Base-by-base conservation (phyloP, 2,888 invertebrate species). In the Arge pagana region DNA sequence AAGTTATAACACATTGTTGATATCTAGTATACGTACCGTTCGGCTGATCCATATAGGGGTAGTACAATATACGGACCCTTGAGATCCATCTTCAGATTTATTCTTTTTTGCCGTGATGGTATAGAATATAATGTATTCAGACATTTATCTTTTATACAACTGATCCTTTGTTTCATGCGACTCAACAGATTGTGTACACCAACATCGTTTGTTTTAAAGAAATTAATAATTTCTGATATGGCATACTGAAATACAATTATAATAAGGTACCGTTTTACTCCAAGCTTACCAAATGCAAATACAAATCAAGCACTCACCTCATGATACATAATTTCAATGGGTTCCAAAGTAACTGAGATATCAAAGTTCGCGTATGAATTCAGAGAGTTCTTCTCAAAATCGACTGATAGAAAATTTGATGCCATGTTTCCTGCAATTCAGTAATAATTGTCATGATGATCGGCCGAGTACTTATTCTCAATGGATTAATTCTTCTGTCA, bases 21-120 rank as follows among this genome's bases (percentile, higher is more conserved):
- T 35, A 39, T 19, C 18, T 16, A 16, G 23, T 31, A 7, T 16
- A 72, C 77, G 70, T 74, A 88, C 88, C 84, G 85, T 62, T 83
- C 80, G 51, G 84, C 76, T 30, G 86, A 85, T 13, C 89, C 90
- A 61, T 84, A 81, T 67, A 91, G 89, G 0, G 90, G 90, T 51
- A 92, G 76, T 4, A 91, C 83, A 7, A 91, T 68, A 64, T 89
- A 88, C 0, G 90, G 90, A 5, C 88, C 85, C 70, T 86, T 87
- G 42, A 91, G 76, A 62, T 90, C 88, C 53, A 90, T 79, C 62
- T 85, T 87, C n/a, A 91, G 72, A 59, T 85, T 83, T 63, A 88
- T 80, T 58, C 85, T 81, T 76, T 84, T 83, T 58, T 81, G 80
- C 63, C 83, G 76, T 16, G 79, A 77, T 61, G 80, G 80, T 49